Evolutionary conservation across 53 echinoderm and acorn worm species (phyloP), one percentile per base, ranked within the genome.

Genomic region (Paracentrotus lividus): DNA sequence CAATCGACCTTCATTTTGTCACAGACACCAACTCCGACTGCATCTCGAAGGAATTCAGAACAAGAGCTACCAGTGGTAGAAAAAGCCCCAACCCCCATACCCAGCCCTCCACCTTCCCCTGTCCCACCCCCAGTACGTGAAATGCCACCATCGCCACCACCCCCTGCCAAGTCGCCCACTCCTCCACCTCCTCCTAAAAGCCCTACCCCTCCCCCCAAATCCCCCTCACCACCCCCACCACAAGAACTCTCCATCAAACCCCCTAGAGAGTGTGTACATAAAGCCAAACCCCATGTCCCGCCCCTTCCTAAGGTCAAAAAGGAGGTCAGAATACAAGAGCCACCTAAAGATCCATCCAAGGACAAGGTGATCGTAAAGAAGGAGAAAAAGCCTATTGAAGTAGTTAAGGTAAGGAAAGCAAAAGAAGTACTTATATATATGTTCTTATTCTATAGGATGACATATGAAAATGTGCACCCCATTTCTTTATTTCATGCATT

Each of bases 241-340:
- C 78, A 34, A 21, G 57, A 91, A 56, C 75, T 91, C 33, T 67
- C 91, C 16, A 54, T 34, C 58, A 53, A 61, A 33, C 92, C 77
- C 40, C 92, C 92, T 5, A 92, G 55, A 44, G 92, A 92, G 84
- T 92, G 92, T 38, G 81, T 77, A 0, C 92, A 92, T 55, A 92
- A 78, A 57, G 58, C 92, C 44, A 92, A 92, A 59, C 52, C 57
- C 36, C 81, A 78, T 42, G 60, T 92, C 57, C 92, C 92, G 8
- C 81, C 92, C 77, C 26, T 78, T 16, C 95, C 96, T 32, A 96
- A 96, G 93, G 88, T 94, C 42, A 98, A 98, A 95, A 98, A 98
- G 47, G 96, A 97, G 91, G 98, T 98, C 53, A 90, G 95, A 87
- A 97, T 98, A 40, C 94, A 95, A 44, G 97, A 98, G 53, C 96